Evolutionary conservation across 2,113 vertebrate genomes (phyloP), one percentile per base, ranked within the genome.

Genomic region (Zapus hudsonius): DNA sequence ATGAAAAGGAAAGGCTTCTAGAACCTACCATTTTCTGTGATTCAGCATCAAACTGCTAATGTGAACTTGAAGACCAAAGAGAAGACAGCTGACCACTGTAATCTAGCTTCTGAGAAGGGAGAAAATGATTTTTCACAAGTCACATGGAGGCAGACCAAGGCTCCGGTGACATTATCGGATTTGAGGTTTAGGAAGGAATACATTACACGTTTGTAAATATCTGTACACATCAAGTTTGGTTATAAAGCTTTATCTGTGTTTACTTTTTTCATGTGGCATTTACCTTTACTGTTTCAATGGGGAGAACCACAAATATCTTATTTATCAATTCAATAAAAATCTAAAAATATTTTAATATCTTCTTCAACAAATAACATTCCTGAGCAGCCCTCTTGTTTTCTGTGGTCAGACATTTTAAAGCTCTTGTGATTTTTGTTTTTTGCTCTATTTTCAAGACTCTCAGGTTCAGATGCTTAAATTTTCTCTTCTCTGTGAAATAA

Each of bases 281-380:
- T 96, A 69, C 94, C 79, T 97, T 96, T 89, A 84, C 69, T 87
- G 81, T 82, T 79, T 94, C 90, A 75, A 69, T 57, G 82, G 74
- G 76, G 89, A 92, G 66, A 78, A 82, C 90, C 63, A 96, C 76
- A 96, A 95, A 93, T 82, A 97, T 82, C 82, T 96, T 96, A 93
- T 95, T 96, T 94, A 92, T 78, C 91, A 91, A 89, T 84, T 96
- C 94, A 92, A 97, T 96, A 97, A 94, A 94, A 96, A 87, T 85
- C 80, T 96, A 94, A 97, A 96, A 96, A 96, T 94, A 95, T 93
- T 88, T 95, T 84, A 92, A 94, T 95, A 93, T 94, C 96, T 96
- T n/a, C 13, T 81, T 92, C 69, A 90, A 88, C 20, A 93, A 84
- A 81, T 63, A n/a, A n/a, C n/a, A n/a, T n/a, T n/a, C n/a, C n/a